Percentiles rank a stretch among this genome's conserved stretches.
Conservation (phyloP, 2,888 invertebrate species). For the Calliopum simillimum region DNA sequence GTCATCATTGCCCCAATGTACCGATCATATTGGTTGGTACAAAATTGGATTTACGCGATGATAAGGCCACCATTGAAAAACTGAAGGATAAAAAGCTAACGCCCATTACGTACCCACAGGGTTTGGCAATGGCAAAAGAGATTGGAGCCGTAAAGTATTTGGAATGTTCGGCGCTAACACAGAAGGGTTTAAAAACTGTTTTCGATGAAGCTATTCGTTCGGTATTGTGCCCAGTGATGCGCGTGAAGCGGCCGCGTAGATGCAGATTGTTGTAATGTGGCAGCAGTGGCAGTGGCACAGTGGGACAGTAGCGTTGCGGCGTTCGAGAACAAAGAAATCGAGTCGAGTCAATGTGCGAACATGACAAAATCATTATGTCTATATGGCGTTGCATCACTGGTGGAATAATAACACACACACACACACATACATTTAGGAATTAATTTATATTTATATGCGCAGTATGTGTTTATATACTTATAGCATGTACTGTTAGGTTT, state of each 20-base stretch:
- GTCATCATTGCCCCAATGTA: conserved; percentile 65
- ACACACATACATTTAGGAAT: conserved; percentile 10
- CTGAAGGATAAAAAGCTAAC: conserved; percentile 64
- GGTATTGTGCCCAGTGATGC: conserved; percentile 63
- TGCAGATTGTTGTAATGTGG: conserved; percentile 54
- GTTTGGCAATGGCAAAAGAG: conserved; percentile 65
- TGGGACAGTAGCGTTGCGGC: not conserved
- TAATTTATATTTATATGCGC: conserved; percentile 9
- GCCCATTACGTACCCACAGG: conserved; percentile 65
- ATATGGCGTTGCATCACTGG: conserved; percentile 11
- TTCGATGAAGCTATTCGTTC: conserved; percentile 66
- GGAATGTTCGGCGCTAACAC: conserved; percentile 64
- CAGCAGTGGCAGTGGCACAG: conserved; percentile 24
- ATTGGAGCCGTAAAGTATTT: conserved; percentile 64
- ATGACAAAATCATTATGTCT: not conserved
- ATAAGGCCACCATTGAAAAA: conserved; percentile 63
- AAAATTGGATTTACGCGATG: conserved; percentile 63
- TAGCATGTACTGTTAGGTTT: no score
- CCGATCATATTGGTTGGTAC: conserved; percentile 64
- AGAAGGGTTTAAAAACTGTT: conserved; percentile 64
- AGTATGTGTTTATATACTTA: not conserved
- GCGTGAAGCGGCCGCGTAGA: conserved; percentile 54
- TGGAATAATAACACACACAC: not conserved
- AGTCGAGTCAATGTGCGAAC: not conserved
- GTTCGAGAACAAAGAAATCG: not conserved